Percentiles rank a stretch among this genome's conserved stretches.
Conservation (phyloP, 2,888 invertebrate species). For the Entomobrya multifasciata region DNA sequence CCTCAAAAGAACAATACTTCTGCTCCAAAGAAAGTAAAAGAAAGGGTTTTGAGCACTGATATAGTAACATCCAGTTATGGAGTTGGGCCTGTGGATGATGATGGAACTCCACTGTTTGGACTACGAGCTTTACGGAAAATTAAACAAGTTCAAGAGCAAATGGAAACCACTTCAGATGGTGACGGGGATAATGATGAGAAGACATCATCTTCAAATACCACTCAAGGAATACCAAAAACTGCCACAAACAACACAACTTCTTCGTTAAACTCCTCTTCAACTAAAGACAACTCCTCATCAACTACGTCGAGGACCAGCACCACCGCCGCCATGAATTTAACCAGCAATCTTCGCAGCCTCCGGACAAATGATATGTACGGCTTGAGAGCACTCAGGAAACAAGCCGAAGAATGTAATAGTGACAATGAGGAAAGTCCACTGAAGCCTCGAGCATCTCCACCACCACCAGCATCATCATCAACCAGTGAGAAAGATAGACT, state of each 20-base stretch:
- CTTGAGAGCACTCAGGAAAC: constrained; percentile 75
- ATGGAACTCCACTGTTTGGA: constrained; percentile 90
- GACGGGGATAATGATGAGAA: not conserved
- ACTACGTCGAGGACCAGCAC: not conserved
- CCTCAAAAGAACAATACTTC: constrained; percentile 68
- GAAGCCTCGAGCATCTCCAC: not conserved
- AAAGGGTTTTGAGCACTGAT: constrained; percentile 77
- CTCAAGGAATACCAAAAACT: not conserved
- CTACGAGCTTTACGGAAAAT: constrained; percentile 85
- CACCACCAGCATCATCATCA: constrained; percentile 27
- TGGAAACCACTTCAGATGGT: constrained; percentile 40
- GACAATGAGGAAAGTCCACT: constrained; percentile 41
- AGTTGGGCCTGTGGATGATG: constrained; percentile 90
- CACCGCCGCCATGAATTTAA: not conserved
- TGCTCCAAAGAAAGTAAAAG: constrained; percentile 63
- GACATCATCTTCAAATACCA: constrained; percentile 8
- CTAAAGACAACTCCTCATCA: not conserved
- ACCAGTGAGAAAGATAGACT: constrained; percentile 27
- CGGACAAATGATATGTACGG: constrained; percentile 78
- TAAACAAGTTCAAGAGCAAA: constrained; percentile 77
- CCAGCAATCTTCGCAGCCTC: constrained; percentile 48
- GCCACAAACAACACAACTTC: not conserved
- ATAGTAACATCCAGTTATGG: constrained; percentile 90
- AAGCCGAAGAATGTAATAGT: constrained; percentile 46
- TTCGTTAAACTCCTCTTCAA: not conserved